Percentiles rank a stretch among this genome's conserved stretches.
Evolutionary conservation across 2,888 invertebrate species (phyloP).

Genomic region (Bombylius discolor): DNA sequence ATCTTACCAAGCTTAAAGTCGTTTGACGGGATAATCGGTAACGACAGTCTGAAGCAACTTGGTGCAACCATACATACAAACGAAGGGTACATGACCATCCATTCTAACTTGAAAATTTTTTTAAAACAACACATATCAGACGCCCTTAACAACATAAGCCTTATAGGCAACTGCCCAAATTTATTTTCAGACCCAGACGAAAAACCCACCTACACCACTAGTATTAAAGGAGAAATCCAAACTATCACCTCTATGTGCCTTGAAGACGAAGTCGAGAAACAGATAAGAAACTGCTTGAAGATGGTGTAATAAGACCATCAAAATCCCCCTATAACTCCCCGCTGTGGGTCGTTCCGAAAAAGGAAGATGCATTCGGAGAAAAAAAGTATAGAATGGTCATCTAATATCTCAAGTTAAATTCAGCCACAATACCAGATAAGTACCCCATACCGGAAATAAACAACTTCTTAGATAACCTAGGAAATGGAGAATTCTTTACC

Average conservation of each 20-base stretch:
- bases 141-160: slow-evolving; percentile 4
- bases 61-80: neutral
- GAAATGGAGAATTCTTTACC: neutral
- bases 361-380: slow-evolving; percentile 5
- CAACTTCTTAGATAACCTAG: neutral
- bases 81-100: neutral
- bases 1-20: neutral
- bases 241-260: neutral
- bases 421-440: neutral
- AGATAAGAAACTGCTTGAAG: slow-evolving; percentile 5
- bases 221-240: no score
- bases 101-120: neutral
- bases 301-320: slow-evolving; percentile 11
- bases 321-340: slow-evolving; percentile 9
- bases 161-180: no score
- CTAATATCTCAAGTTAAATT: no score
- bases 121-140: slow-evolving; percentile 2
- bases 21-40: neutral
- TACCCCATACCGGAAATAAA: slow-evolving; percentile 7
- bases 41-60: no score
- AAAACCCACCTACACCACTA: no score
- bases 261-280: slow-evolving; percentile 8
- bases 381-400: slow-evolving; percentile 2
- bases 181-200: no score
- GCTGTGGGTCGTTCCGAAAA: neutral